Conservation (phyloP, 2,113 vertebrate species). For the Thinocorus orbignyianus region DNA sequence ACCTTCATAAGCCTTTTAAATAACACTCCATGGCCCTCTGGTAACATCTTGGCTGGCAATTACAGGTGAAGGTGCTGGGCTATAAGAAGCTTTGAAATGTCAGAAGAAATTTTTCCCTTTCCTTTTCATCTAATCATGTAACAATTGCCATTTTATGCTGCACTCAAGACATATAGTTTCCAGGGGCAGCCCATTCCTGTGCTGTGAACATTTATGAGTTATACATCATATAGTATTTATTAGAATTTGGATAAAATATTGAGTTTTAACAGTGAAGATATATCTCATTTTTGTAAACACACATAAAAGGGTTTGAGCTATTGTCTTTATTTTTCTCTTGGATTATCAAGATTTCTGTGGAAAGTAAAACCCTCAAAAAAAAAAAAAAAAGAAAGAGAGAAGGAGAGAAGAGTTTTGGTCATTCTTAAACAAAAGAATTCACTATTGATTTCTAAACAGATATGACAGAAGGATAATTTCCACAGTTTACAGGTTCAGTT, state of each 20-base stretch:
- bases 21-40: constrained; percentile 6
- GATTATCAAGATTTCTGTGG: neutral
- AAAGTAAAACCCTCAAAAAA: neutral
- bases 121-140: neutral
- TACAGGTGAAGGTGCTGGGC: constrained; percentile 7
- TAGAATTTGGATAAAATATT: neutral
- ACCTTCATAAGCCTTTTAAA: constrained; percentile 62
- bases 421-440: neutral
- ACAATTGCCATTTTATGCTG: neutral
- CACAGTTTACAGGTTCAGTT: neutral
- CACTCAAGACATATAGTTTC: neutral
- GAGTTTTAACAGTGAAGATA: neutral
- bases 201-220: neutral
- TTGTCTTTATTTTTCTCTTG: neutral
- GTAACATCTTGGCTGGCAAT: constrained; percentile 26
- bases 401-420: neutral
- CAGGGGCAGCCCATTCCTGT: neutral
- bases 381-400: neutral
- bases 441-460: neutral
- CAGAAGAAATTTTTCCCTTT: constrained; percentile 28
- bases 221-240: neutral
- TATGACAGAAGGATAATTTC: neutral
- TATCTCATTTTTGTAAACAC: neutral
- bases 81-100: constrained; percentile 67
- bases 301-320: neutral